These are phyloP conservation scores for Scaptodrosophila latifasciaeformis DNA, from an alignment of 2,888 invertebrate species.

Conservation along the genomic window DNA sequence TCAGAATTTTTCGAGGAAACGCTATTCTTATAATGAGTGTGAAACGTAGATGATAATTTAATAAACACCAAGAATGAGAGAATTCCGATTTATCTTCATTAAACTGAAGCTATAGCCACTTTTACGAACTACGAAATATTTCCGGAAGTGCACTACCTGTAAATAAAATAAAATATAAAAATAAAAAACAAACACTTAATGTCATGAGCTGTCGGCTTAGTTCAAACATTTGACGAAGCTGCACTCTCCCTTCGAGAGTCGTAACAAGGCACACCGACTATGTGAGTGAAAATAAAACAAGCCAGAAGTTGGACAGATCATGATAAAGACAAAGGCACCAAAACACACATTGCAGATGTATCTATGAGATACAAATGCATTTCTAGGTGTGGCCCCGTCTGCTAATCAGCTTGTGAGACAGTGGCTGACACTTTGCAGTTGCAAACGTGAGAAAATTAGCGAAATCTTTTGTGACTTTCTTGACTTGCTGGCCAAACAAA, in stretches of 20 bases:
- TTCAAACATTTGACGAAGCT: slow-evolving; percentile 30
- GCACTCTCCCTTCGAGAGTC: too few species aligned
- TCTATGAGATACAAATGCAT: slow-evolving; percentile 22
- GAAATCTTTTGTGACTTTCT: slow-evolving; percentile 13
- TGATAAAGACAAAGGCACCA: slow-evolving; percentile 10
- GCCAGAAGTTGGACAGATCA: slow-evolving; percentile 23
- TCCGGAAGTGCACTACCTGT: slow-evolving; percentile 58
- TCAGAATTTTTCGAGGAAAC: slow-evolving; percentile 10
- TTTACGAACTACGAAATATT: slow-evolving; percentile 23
- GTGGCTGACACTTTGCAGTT: neutral
- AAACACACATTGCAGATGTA: slow-evolving; percentile 20
- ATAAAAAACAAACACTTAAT: slow-evolving; percentile 8
- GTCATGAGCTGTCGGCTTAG: slow-evolving; percentile 29
- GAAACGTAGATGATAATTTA: slow-evolving; percentile 13
- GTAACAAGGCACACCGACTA: slow-evolving; percentile 1
- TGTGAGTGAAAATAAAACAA: slow-evolving; percentile 17
- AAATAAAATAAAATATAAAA: slow-evolving; percentile 10
- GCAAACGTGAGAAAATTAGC: slow-evolving; percentile 37
- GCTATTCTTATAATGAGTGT: neutral
- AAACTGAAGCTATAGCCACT: slow-evolving; percentile 24
- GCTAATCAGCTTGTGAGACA: neutral
- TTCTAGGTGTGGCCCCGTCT: neutral
- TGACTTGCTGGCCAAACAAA: neutral
- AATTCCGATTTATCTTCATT: slow-evolving; percentile 57
- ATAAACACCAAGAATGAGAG: slow-evolving; percentile 16